Percentiles rank a stretch among this genome's conserved stretches.
Conservation (phyloP, 2,797 vertebrate genomes). For the Picus viridis region DNA sequence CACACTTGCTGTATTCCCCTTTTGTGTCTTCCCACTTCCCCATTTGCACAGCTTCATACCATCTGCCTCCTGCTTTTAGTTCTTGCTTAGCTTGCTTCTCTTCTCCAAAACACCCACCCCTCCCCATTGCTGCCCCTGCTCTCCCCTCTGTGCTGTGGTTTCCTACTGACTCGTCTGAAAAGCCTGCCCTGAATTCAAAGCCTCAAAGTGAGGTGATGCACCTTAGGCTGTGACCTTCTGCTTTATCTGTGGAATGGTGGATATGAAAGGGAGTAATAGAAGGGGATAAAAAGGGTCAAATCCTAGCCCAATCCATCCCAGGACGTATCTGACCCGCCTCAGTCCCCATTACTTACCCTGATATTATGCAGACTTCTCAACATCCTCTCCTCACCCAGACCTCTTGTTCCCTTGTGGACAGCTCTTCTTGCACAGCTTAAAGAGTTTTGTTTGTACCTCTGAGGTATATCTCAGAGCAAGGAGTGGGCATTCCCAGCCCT, state of each 20-base stretch:
- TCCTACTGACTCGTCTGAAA: neutral
- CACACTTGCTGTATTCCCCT: neutral
- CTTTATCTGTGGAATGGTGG: too few species aligned
- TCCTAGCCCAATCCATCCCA: neutral
- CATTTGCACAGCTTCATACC: neutral
- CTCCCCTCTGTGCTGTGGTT: neutral
- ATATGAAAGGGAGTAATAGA: too few species aligned
- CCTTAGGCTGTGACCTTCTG: neutral
- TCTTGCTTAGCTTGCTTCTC: constrained; percentile 44
- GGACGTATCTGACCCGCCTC: neutral
- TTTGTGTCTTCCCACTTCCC: constrained; percentile 33
- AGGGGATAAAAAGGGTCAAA: neutral
- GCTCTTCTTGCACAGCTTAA: neutral
- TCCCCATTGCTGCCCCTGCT: neutral
- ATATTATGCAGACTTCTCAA: neutral
- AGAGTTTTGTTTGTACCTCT: neutral
- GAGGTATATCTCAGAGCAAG: neutral
- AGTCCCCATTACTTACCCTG: neutral
- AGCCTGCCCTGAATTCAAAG: neutral
- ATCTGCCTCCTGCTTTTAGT: constrained; percentile 28
- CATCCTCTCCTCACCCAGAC: neutral
- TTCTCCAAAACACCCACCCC: neutral
- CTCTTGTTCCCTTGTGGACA: neutral
- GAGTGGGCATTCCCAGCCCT: neutral
- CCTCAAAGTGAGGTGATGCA: neutral